These are phyloP conservation scores for Sinocyclocheilus rhinocerous DNA, from an alignment of 2,113 vertebrate species.

Conservation along the genomic window DNA sequence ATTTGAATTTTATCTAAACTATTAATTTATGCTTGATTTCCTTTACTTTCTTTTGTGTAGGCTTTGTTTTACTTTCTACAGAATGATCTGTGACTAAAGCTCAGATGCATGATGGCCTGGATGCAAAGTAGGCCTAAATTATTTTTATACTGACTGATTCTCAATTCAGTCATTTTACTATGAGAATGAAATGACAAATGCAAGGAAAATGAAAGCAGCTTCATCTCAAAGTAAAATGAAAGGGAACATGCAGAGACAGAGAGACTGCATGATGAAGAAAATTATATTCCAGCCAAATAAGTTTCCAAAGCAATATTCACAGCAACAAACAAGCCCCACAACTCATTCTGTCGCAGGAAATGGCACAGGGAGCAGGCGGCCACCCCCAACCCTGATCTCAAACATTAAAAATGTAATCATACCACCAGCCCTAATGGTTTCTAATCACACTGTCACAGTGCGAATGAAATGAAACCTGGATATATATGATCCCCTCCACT, in stretches of 20 bases:
- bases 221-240: slow-evolving; percentile 5
- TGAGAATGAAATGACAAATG: background rate
- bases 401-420: slow-evolving; percentile 58
- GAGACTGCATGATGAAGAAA: background rate
- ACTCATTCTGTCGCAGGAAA: slow-evolving; percentile 40
- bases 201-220: background rate
- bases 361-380: slow-evolving; percentile 18
- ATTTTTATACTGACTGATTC: background rate
- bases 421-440: slow-evolving; percentile 58
- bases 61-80: too few species aligned
- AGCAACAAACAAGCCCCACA: slow-evolving; percentile 17
- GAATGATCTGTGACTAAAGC: background rate
- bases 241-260: background rate
- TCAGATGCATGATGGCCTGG: background rate
- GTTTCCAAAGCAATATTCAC: slow-evolving; percentile 42
- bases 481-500: slow-evolving; percentile 37
- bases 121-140: background rate
- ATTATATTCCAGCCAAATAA: slow-evolving; percentile 11
- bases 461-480: slow-evolving; percentile 55
- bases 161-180: background rate
- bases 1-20: too few species aligned
- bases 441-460: slow-evolving; percentile 66
- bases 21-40: background rate
- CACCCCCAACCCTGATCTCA: slow-evolving; percentile 21
- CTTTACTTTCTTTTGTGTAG: background rate